Percentiles rank a stretch among this genome's conserved stretches.
phyloP scores from a whole-genome alignment of 2,113 vertebrate species.

The Stegastes partitus region DNA sequence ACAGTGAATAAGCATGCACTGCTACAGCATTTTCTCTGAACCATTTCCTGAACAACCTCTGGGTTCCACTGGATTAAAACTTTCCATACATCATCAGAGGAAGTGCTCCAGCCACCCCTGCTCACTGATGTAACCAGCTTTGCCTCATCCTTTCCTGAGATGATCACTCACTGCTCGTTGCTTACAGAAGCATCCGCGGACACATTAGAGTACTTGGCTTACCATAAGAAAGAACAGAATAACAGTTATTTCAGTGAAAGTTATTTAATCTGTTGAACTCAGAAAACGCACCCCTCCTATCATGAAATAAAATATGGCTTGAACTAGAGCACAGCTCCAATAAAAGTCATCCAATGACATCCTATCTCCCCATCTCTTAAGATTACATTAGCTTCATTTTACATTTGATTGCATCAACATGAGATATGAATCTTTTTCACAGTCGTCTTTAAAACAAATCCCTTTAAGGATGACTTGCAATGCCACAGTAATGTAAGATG shows the following conservation, averaged over 20 bases:
- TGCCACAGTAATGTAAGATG: constrained; percentile 56
- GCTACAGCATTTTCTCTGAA: constrained; percentile 51
- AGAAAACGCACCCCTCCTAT: background rate
- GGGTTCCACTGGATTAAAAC: constrained; percentile 57
- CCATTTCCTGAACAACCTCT: constrained; percentile 44
- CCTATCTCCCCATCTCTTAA: constrained; percentile 24
- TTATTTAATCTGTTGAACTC: constrained; percentile 11
- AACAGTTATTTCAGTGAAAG: background rate
- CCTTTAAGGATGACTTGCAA: constrained; percentile 24
- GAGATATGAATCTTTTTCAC: constrained; percentile 59
- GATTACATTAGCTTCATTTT: constrained; percentile 49
- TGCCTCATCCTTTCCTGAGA: constrained; percentile 42
- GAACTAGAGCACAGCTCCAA: constrained; percentile 34
- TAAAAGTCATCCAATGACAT: constrained; percentile 44
- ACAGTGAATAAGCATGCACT: constrained; percentile 59
- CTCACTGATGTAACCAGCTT: constrained; percentile 48
- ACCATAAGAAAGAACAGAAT: constrained; percentile 11
- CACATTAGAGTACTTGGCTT: constrained; percentile 11
- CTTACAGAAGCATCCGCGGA: constrained; percentile 14
- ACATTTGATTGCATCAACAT: constrained; percentile 60
- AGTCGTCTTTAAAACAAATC: constrained; percentile 24
- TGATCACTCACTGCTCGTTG: constrained; percentile 24
- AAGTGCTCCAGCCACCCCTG: constrained; percentile 32
- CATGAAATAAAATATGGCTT: constrained; percentile 34
- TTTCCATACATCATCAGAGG: constrained; percentile 52